A percentile compares a stretch with the other conserved stretches of the same genome.
These are phyloP conservation scores for Daboia siamensis DNA, from an alignment of 2,113 vertebrate genomes.

Conservation along the genomic window DNA sequence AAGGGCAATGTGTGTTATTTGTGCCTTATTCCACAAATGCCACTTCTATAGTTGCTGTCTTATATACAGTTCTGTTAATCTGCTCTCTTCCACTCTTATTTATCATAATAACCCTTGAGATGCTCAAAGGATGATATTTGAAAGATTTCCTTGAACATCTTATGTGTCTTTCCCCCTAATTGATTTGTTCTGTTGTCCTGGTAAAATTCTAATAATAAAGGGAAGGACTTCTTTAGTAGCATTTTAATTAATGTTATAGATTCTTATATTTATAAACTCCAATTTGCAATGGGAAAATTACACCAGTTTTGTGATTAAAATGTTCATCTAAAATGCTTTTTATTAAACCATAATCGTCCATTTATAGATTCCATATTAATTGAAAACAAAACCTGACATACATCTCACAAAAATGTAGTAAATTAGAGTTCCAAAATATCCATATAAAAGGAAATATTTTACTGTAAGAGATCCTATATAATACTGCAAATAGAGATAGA, in stretches of 20 bases:
- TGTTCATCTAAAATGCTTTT: slow-evolving; percentile 24
- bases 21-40: neutral
- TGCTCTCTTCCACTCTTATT: neutral
- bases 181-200: slow-evolving; percentile 2
- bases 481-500: neutral
- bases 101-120: neutral
- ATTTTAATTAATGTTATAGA: slow-evolving; percentile 30
- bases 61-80: neutral
- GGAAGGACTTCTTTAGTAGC: slow-evolving; percentile 23
- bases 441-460: slow-evolving; percentile 44
- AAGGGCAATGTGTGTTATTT: neutral
- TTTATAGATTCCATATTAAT: slow-evolving; percentile 13
- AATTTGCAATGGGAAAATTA: neutral
- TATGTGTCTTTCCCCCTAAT: slow-evolving; percentile 1
- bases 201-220: neutral
- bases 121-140: neutral
- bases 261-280: slow-evolving; percentile 30
- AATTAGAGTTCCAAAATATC: slow-evolving; percentile 39
- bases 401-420: slow-evolving; percentile 12
- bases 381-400: neutral
- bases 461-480: slow-evolving; percentile 44
- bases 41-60: neutral
- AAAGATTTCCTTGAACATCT: neutral
- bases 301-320: slow-evolving; percentile 31
- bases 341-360: slow-evolving; percentile 37